A percentile compares a stretch with the other conserved stretches of the same genome.
Conservation (phyloP, 2,797 vertebrate genomes). For the Chrysocyon brachyurus region DNA sequence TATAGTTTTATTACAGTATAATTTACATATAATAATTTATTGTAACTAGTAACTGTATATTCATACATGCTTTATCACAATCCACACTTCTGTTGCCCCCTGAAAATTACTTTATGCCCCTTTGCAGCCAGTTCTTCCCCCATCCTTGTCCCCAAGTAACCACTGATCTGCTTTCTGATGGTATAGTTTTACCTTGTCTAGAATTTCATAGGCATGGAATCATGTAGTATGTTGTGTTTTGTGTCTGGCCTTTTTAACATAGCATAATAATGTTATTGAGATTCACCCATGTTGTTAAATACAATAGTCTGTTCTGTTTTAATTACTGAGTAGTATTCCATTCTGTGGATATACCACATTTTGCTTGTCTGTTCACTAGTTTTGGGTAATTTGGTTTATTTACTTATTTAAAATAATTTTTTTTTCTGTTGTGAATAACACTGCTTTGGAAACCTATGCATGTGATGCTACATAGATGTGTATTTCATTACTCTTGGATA, state of each 20-base stretch:
- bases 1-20: not conserved
- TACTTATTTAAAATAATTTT: not conserved
- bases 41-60: not conserved
- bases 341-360: not conserved
- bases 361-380: not conserved
- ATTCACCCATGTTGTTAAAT: slow-evolving; percentile 20
- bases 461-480: not conserved
- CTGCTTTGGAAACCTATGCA: slow-evolving; percentile 25
- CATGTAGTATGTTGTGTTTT: not conserved
- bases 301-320: slow-evolving; percentile 24
- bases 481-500: not conserved
- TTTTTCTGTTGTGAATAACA: not conserved
- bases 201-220: not conserved
- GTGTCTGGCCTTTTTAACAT: not conserved
- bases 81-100: not conserved
- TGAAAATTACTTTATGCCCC: not conserved
- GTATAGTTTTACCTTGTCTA: slow-evolving; percentile 29
- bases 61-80: not conserved
- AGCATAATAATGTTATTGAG: slow-evolving; percentile 12
- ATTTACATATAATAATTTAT: not conserved
- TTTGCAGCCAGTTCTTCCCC: not conserved
- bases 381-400: slow-evolving; percentile 3
- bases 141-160: not conserved
- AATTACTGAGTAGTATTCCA: slow-evolving; percentile 24
- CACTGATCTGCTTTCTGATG: not conserved